Evolutionary conservation across 2,113 vertebrate genomes (phyloP), one percentile per base, ranked within the genome.

Genomic region (Hippocampus guttulatus): DNA sequence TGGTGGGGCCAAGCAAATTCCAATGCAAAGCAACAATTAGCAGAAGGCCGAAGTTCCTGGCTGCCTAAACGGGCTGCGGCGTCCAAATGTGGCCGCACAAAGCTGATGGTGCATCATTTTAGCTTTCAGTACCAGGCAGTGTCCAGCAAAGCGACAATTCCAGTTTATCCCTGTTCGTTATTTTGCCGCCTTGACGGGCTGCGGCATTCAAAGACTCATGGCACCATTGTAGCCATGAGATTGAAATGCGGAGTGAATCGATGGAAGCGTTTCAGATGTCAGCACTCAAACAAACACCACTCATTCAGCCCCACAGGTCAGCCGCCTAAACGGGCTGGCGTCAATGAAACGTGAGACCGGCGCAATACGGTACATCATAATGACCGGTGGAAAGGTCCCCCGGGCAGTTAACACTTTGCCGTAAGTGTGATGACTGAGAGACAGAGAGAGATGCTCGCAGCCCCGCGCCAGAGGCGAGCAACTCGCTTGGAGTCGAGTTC

Each of bases 401-500:
- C 1, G 2, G 55, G 23, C 55, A 15, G 23, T 58, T 58, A 58
- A 27, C 55, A 58, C 27, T 58, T 58, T 5, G 12, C 9, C 20
- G 11, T 58, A 20, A 51, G 18, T 18, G 16, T 51, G 16, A 51
- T 74, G 38, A 67, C 63, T 68, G 66, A 63, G 64, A 73, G 43
- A 25, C 47, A 60, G 33, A 70, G 57, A 65, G 12, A 40, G 33
- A 38, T 6, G 33, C 33, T 38, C 33, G 5, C 33, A 6, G 33
- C 3, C 30, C 30, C 4, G 30, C 30, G 30, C 30, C 2, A 33
- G 30, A 47, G 52, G 25, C 15, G 23, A 79, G n/a, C 80, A 81
- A 78, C 49, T 71, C 14, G 45, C 45, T 65, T 15, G n/a, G 41
- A 45, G 63, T 52, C 45, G 0, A 0, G 27, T 78, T 80, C 75